Conservation (phyloP, 1,140 invertebrate species). For the Calosoma granatense region DNA sequence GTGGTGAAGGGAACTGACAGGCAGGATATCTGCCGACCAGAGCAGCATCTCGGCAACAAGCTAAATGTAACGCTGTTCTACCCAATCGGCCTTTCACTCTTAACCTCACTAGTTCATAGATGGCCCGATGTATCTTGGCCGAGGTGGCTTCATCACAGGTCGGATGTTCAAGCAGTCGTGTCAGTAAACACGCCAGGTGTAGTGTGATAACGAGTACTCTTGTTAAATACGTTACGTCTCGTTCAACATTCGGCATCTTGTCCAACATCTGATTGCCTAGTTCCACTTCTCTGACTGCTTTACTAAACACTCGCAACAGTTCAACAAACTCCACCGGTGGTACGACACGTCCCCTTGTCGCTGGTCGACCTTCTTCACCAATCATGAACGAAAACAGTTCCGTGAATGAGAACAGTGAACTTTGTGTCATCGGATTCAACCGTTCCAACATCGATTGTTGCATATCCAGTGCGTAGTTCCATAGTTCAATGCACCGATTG, state of each 20-base stretch:
- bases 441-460: conserved; percentile 87
- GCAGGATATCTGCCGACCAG: conserved; percentile 58
- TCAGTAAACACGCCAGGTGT: conserved; percentile 66
- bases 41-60: conserved; percentile 47
- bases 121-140: conserved; percentile 46
- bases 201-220: conserved; percentile 77
- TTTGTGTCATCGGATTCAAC: conserved; percentile 91
- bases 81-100: conserved; percentile 56
- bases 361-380: conserved; percentile 58
- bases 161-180: conserved; percentile 47
- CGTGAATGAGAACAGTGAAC: conserved; percentile 84
- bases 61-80: conserved; percentile 73
- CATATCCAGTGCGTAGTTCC: conserved; percentile 96
- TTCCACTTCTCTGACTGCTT: conserved; percentile 61
- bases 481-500: conserved; percentile 80
- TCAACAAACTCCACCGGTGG: conserved; percentile 70
- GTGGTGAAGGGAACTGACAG: conserved; percentile 61
- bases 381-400: conserved; percentile 94
- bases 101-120: conserved; percentile 66
- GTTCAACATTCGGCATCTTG: conserved; percentile 47
- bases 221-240: conserved; percentile 67
- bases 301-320: conserved; percentile 70
- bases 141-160: conserved; percentile 41
- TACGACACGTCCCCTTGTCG: conserved; percentile 57
- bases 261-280: conserved; percentile 42